phyloP scores from a whole-genome alignment of 2,888 invertebrate species.

The Alentia gelatinosa region DNA sequence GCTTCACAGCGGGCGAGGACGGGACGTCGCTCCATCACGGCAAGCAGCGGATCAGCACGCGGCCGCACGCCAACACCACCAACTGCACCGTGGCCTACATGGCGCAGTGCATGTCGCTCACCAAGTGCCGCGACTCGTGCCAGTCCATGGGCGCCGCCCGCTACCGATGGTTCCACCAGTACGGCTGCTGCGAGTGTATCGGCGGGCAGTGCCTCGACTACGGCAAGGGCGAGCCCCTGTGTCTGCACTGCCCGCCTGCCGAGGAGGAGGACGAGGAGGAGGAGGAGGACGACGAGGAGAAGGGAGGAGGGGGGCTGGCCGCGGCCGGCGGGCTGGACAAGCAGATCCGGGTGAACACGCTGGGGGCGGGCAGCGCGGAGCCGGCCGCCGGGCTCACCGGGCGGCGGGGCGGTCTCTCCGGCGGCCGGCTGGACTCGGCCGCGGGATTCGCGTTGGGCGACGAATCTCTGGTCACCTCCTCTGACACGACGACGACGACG shows the following conservation, averaged over 20 bases:
- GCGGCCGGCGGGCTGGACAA: not conserved
- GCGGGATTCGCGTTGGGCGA: not conserved
- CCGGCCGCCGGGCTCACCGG: not conserved
- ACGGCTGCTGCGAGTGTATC: conserved; percentile 95
- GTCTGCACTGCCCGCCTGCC: conserved; percentile 55
- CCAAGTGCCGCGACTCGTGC: conserved; percentile 92
- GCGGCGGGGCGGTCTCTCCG: not conserved
- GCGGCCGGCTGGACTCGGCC: not conserved
- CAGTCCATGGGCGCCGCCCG: conserved; percentile 89
- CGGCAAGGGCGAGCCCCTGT: conserved; percentile 82
- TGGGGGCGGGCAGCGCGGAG: not conserved
- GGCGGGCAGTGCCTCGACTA: conserved; percentile 93
- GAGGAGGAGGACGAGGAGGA: conserved; percentile 57
- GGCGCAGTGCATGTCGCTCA: conserved; percentile 92
- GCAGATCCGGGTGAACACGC: not conserved
- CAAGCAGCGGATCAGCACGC: conserved; percentile 52
- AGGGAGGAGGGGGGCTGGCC: not conserved
- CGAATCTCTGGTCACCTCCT: no score
- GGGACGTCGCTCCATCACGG: conserved; percentile 56
- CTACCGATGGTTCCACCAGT: conserved; percentile 94
- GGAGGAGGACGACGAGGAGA: not conserved
- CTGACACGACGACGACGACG: not conserved
- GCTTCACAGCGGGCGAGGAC: conserved; percentile 5
- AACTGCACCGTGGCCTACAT: conserved; percentile 96
- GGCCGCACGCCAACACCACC: conserved; percentile 73